Base-by-base conservation (phyloP, 1,140 invertebrate species). In the Formica selysi region DNA sequence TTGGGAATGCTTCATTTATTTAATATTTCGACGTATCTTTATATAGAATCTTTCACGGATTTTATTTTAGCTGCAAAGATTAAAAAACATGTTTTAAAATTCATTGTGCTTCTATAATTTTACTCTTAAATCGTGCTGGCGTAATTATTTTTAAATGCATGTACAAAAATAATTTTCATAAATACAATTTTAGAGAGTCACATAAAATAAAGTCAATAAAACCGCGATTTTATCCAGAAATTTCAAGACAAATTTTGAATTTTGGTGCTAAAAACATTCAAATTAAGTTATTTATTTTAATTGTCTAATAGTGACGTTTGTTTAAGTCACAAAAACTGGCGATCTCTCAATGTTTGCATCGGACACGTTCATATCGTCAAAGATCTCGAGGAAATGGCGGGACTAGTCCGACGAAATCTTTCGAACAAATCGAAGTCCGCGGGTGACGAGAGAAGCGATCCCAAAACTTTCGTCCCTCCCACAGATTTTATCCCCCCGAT, bases 401-500 rank as follows among this genome's bases (percentile, higher is more conserved):
- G 57, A 61, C 26, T 68, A 68, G 61, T 85, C 74, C 67, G 36
- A 48, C 44, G 71, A 65, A 86, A 70, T 89, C 59, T 86, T 51
- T n/a, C 1, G 54, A 22, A 65, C 62, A 57, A 74, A 70, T 29
- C 68, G 22, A 44, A 51, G 44, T 48, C 73, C 76, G 65, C 54
- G 29, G 19, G 32, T 78, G 76, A 78, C 76, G 74, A 76, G 38
- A 78, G 57, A 54, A 65, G 76, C 62, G 70, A 65, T 32, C 51
- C 41, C 61, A 44, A 89, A 90, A 90, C 89, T 88, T 91, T 89
- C 36, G 79, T 19, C 32, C 71, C 59, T 71, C 48, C 32, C 71
- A 78, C 38, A 71, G 89, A 78, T 87, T 90, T 90, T 90, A 90
- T 90, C 86, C 76, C 61, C n/a, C 59, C 68, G 61, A 89, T 89